Conservation (phyloP, 2,888 invertebrate genomes). For the Myopa tessellatipennis region DNA sequence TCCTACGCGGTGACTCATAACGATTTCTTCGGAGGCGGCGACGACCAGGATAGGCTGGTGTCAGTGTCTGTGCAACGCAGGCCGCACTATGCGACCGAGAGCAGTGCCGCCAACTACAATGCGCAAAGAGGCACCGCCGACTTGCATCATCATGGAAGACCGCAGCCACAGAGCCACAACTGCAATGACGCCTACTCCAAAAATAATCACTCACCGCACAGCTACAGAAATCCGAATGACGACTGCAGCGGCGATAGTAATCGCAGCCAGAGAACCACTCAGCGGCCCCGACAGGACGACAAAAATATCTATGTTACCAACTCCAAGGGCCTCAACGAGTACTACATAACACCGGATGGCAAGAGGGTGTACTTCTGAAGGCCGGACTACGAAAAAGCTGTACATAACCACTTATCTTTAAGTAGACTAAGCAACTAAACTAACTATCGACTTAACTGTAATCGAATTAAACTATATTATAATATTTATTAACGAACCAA, state of each 20-base stretch:
- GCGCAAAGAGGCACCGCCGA: conserved; percentile 41
- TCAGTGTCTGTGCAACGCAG: conserved; percentile 51
- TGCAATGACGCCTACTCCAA: neutral
- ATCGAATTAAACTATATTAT: no score
- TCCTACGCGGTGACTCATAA: conserved; percentile 43
- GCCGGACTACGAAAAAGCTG: neutral
- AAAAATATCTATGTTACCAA: conserved; percentile 66
- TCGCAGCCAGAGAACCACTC: conserved; percentile 36
- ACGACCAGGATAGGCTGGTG: conserved; percentile 52
- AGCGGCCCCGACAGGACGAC: conserved; percentile 53
- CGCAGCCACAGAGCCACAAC: conserved; percentile 30
- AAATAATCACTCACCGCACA: neutral
- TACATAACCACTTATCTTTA: neutral
- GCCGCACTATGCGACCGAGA: conserved; percentile 29
- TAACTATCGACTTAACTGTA: no score
- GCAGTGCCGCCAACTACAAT: conserved; percentile 45
- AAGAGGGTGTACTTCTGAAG: conserved; percentile 58
- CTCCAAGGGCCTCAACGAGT: conserved; percentile 61
- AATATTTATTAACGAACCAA: no score
- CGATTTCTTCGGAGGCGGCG: neutral
- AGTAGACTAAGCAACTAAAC: no score
- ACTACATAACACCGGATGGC: conserved; percentile 62
- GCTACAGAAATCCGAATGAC: conserved; percentile 55
- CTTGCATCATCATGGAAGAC: neutral
- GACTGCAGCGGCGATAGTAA: conserved; percentile 57